Conservation (phyloP, 2,797 vertebrate species). For the Zenarchopterus dispar region DNA sequence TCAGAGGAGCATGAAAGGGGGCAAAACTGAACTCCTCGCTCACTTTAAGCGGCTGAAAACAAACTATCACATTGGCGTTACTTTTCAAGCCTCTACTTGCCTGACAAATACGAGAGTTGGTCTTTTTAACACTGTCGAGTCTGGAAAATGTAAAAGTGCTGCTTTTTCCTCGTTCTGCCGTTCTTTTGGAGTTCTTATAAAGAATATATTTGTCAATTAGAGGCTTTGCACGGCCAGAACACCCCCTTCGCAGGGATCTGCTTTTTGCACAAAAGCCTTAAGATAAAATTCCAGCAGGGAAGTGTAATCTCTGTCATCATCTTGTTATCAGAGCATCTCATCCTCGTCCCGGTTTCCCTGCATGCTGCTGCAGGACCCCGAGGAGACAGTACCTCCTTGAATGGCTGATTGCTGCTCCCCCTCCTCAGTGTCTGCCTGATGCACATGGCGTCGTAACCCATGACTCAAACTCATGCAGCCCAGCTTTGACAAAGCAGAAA, state of each 20-base stretch:
- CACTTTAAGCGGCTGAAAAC: constrained; percentile 53
- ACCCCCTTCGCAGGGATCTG: neutral
- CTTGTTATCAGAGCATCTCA: constrained; percentile 46
- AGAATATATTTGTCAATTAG: neutral
- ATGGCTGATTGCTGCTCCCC: too few species aligned
- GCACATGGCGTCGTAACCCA: too few species aligned
- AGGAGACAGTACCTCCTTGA: constrained; percentile 1
- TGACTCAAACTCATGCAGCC: too few species aligned
- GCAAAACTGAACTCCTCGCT: constrained; percentile 38
- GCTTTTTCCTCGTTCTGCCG: neutral
- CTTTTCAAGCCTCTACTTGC: constrained; percentile 63
- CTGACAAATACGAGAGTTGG: constrained; percentile 40
- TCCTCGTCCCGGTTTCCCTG: constrained; percentile 25
- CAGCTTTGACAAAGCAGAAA: too few species aligned
- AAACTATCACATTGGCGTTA: constrained; percentile 57
- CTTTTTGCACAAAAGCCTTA: constrained; percentile 10
- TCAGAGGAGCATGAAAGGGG: neutral
- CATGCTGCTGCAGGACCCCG: constrained; percentile 46
- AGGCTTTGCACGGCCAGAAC: too few species aligned
- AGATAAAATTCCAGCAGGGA: constrained; percentile 56
- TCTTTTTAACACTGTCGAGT: constrained; percentile 6
- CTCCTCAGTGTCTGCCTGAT: too few species aligned
- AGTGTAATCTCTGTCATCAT: constrained; percentile 34
- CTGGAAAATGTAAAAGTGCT: constrained; percentile 14
- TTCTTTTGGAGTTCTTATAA: neutral